Evolutionary conservation across 1,140 invertebrate species (phyloP).

Genomic region (Palaemon carinicauda): DNA sequence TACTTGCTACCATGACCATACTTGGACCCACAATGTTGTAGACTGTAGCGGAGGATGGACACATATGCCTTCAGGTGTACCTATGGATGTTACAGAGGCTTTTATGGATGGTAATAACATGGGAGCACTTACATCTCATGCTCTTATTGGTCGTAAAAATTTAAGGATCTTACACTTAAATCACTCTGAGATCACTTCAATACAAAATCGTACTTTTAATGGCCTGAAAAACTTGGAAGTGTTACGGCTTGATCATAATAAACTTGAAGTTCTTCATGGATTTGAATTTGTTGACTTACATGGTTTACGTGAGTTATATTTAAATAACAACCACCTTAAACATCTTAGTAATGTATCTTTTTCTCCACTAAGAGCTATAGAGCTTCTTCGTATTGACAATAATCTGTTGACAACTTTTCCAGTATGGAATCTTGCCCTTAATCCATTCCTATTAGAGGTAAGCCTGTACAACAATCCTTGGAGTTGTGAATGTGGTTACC

Average conservation of each 20-base stretch:
- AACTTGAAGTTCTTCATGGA: constrained; percentile 79
- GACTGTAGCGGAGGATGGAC: constrained; percentile 83
- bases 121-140: constrained; percentile 83
- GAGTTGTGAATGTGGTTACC: constrained; percentile 66
- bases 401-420: constrained; percentile 83
- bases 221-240: constrained; percentile 81
- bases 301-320: constrained; percentile 81
- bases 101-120: constrained; percentile 91
- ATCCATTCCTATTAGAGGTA: constrained; percentile 64
- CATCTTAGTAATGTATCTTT: constrained; percentile 84
- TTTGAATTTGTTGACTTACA: constrained; percentile 88
- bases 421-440: constrained; percentile 64
- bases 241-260: constrained; percentile 86
- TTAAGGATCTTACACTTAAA: constrained; percentile 82
- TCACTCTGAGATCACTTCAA: constrained; percentile 81
- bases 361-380: constrained; percentile 77
- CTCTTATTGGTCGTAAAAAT: constrained; percentile 89
- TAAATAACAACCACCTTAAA: constrained; percentile 84
- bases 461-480: constrained; percentile 65
- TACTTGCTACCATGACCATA: constrained; percentile 90
- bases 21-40: constrained; percentile 91
- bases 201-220: constrained; percentile 92
- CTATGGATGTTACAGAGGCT: constrained; percentile 92
- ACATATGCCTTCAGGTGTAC: constrained; percentile 83
- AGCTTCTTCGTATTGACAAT: constrained; percentile 82